phyloP scores from a whole-genome alignment of 2,113 vertebrate species.

The Lepus americanus region DNA sequence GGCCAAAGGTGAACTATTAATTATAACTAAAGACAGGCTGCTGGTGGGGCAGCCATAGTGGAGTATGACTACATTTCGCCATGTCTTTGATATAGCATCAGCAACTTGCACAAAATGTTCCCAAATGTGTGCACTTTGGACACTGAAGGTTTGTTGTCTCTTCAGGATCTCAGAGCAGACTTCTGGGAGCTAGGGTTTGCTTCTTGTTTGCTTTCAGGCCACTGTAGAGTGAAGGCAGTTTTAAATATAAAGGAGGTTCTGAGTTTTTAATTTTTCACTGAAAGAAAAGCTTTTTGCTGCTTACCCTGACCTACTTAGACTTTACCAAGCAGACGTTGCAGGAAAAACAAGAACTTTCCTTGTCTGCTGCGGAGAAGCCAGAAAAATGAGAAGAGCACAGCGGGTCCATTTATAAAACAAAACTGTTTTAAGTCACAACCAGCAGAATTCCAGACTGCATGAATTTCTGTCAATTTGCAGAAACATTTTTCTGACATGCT shows the following conservation, averaged over 20 bases:
- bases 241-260: slow-evolving; percentile 62
- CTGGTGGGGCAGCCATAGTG: neutral
- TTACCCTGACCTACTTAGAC: slow-evolving; percentile 74
- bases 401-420: slow-evolving; percentile 49
- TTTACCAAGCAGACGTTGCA: slow-evolving; percentile 33
- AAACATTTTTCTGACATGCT: slow-evolving; percentile 19
- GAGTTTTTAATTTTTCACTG: slow-evolving; percentile 61
- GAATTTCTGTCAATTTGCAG: slow-evolving; percentile 62
- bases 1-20: neutral
- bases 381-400: slow-evolving; percentile 31
- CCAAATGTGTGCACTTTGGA: neutral
- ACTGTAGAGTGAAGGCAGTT: slow-evolving; percentile 14
- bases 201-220: slow-evolving; percentile 54
- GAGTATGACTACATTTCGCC: rapidly evolving
- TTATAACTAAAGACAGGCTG: neutral
- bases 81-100: neutral
- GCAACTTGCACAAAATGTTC: slow-evolving; percentile 13
- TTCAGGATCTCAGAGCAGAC: neutral
- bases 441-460: neutral
- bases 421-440: neutral
- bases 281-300: slow-evolving; percentile 70
- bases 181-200: neutral
- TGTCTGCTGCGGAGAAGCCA: slow-evolving; percentile 44
- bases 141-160: neutral
- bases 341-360: slow-evolving; percentile 67